Evolutionary conservation across 2,797 vertebrate genomes (phyloP).

Genomic region (Lagocephalus sceleratus): DNA sequence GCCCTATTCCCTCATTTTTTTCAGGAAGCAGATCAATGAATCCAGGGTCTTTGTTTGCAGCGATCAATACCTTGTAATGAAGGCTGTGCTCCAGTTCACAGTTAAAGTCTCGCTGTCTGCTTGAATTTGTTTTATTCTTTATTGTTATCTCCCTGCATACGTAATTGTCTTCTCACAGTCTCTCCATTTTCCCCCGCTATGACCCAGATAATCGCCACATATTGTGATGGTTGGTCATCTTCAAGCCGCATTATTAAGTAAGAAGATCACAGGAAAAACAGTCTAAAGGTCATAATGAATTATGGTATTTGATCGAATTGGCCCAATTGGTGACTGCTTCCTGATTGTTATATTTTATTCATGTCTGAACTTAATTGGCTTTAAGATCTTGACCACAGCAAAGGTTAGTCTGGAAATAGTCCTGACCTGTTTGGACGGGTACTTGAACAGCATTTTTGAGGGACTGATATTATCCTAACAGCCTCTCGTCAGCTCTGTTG

Average conservation of each 20-base stretch:
- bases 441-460: constrained; percentile 46
- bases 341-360: constrained; percentile 56
- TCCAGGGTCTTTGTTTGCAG: constrained; percentile 80
- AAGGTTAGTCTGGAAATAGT: constrained; percentile 50
- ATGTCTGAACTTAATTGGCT: constrained; percentile 63
- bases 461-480: constrained; percentile 39
- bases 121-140: constrained; percentile 70
- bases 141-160: constrained; percentile 64
- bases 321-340: too few species aligned
- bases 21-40: constrained; percentile 75
- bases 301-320: constrained; percentile 20
- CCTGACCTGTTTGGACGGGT: constrained; percentile 28
- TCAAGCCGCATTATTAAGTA: constrained; percentile 9
- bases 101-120: constrained; percentile 58
- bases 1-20: constrained; percentile 25
- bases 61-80: constrained; percentile 86
- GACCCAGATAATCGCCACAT: constrained; percentile 65
- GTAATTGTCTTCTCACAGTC: constrained; percentile 54
- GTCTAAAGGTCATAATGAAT: constrained; percentile 31
- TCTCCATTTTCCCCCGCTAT: constrained; percentile 30
- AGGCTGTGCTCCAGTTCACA: constrained; percentile 76
- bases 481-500: constrained; percentile 54
- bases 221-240: constrained; percentile 48
- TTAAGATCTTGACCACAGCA: constrained; percentile 33
- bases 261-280: constrained; percentile 24